Base-by-base conservation (phyloP, 2,113 vertebrate genomes). In the Benitochromis conjunctus region DNA sequence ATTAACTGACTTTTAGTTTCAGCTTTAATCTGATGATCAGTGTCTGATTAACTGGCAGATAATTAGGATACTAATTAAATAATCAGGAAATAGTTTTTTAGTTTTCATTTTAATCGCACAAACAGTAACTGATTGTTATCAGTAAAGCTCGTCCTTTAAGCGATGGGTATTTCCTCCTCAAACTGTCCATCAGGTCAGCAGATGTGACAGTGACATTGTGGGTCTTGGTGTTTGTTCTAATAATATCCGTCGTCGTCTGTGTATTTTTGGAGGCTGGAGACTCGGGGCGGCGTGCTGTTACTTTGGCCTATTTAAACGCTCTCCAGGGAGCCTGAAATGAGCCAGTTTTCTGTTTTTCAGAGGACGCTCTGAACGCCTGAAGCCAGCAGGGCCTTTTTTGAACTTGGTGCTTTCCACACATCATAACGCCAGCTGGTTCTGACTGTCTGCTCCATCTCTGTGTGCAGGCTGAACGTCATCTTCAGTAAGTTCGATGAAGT, bases 401-500 rank as follows among this genome's bases (percentile, higher is more conserved):
- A 19, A n/a, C 10, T 74, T 46, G 16, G 43, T 51, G 24, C 24
- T 51, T 80, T 76, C 43, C 10, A 16, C 9, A 5, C 29, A 7
- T 69, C 34, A 38, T 60, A 14, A 18, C 9, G 55, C 0, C 3
- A 48, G 3, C 48, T n/a, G 14, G 4, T 57, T 16, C 14, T 81
- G 19, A 36, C 13, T 5, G 19, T 41, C 79, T 95, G 85, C 48
- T 19, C 16, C 3, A 3, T 8, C 51, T 58, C 51, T 26, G 29
- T 79, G 8, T 79, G 2, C 94, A 99, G 98, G 87, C 96, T 99
- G 93, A 99, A 99, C 95, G 97, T 99, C 89, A 99, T 99, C 95
- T 99, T 99, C 95, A 97, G 97, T 74, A 98, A 97, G 94, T 99
- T 99, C 0, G 98, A 99, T 55, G 98, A 99, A 86, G 98, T 99